Base-by-base conservation (phyloP, 2,113 vertebrate species). In the Lagopus muta region DNA sequence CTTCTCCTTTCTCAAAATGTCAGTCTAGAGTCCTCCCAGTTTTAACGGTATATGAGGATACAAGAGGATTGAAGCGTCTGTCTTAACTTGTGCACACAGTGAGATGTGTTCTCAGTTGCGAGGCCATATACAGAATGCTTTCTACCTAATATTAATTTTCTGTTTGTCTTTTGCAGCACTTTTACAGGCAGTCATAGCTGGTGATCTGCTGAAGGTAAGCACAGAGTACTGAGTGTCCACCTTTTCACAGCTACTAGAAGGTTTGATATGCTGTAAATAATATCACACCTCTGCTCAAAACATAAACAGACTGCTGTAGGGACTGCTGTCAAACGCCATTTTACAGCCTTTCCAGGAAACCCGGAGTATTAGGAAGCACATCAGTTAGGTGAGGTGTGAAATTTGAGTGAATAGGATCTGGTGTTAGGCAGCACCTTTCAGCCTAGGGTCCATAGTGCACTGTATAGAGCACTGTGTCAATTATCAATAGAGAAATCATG, bases 171-270 rank as follows among this genome's bases (percentile, higher is more conserved):
- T 90, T 94, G 70, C 97, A 98, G 98, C 98, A 91, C 98, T 98
- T 97, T 96, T 98, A 91, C 98, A 98, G 89, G 97, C 98, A 93
- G 98, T 97, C 88, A 92, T 97, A 97, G 94, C 98, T 96, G 98
- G 98, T 95, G 98, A 98, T 90, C 96, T 98, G 82, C 97, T 98
- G 96, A 98, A 98, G 97, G 98, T 98, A 96, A 97, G 97, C 71
- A 85, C 81, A 77, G 64, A 90, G 74, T 36, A 60, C 10, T 8
- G n/a, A 87, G 20, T 85, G 64, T 75, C 73, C 64, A 13, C 43
- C 30, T 82, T 43, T 72, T 62, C 52, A 42, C 25, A 16, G 60
- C 17, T 71, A 57, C 83, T 82, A 88, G 57, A 40, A 19, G 24
- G 15, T 73, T 40, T 90, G 89, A 88, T 89, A 50, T 28, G 55